Base-by-base conservation (phyloP, 2,113 vertebrate species). In the Hepsetus odoe region DNA sequence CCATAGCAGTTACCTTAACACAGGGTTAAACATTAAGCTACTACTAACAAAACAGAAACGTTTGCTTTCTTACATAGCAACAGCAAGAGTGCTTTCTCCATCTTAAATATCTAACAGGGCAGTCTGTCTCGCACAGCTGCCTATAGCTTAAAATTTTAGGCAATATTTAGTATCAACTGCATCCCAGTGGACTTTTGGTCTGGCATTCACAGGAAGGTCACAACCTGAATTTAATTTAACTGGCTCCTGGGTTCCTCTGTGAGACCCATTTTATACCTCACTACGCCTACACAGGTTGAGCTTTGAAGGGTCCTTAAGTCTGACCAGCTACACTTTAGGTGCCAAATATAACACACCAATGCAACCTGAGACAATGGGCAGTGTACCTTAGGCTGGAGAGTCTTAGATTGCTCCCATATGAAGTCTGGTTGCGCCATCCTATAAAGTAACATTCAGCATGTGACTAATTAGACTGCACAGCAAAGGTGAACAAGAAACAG, bases 381-480 rank as follows among this genome's bases (percentile, higher is more conserved):
- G 62, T 72, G 58, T 40, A 75, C 55, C 32, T 46, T 62, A 30
- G 44, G 33, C 64, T 44, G 38, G 8, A 61, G 66, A 32, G 8
- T 53, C 35, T 70, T 56, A 55, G 74, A 82, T 66, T 83, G 67
- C 56, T 80, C 58, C 74, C 78, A 83, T 66, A 78, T 75, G 51
- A 70, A 58, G 67, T 80, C 53, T 73, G 42, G 51, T 59, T 59
- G 35, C 35, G 59, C 59, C 80, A 30, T 49, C 55, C 26, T 49
- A 44, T 75, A 74, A 5, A 61, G 64, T 76, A 24, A 73, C 56
- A 55, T 72, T 80, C 62, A 58, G 44, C 26, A 40, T 40, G 30
- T 35, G n/a, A 24, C 42, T 62, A 61, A 74, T 68, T 49, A 44
- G 32, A 46, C 72, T 5, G 26, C 49, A 16, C 32, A 32, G 58